These are phyloP conservation scores for Meganola albula DNA, from an alignment of 2,888 invertebrate species.

Conservation along the genomic window DNA sequence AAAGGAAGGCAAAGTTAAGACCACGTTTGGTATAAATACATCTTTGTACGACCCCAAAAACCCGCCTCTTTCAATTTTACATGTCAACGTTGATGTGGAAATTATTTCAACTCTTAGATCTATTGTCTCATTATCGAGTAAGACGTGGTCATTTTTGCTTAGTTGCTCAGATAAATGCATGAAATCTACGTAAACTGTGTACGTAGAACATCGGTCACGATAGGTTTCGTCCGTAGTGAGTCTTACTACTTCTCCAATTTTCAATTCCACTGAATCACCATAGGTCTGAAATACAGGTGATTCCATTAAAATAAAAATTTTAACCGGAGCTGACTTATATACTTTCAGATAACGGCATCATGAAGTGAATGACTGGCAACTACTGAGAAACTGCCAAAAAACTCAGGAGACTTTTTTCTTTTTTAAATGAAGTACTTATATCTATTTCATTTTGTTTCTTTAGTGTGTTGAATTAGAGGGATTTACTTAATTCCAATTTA, in stretches of 20 bases:
- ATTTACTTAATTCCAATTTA: too few relatives aligned
- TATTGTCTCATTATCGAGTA: conserved; percentile 84
- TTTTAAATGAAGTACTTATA: too few relatives aligned
- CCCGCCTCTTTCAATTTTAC: conserved; percentile 61
- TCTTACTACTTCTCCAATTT: conserved; percentile 60
- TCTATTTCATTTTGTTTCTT: too few relatives aligned
- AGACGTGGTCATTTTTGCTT: conserved; percentile 64
- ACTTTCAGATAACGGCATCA: too few relatives aligned
- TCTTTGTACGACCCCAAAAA: conserved; percentile 58
- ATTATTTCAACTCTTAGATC: conserved; percentile 81
- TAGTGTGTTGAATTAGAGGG: too few relatives aligned
- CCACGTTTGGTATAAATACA: conserved; percentile 60
- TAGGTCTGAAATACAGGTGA: conserved; percentile 57
- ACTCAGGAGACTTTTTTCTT: too few relatives aligned
- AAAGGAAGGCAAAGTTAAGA: conserved; percentile 57
- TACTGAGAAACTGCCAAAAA: too few relatives aligned
- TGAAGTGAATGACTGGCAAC: too few relatives aligned
- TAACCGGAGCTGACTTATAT: too few relatives aligned
- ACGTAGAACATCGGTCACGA: conserved; percentile 71
- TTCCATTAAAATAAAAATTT: too few relatives aligned
- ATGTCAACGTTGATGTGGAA: conserved; percentile 58
- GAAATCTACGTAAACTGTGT: conserved; percentile 76
- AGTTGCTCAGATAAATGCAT: conserved; percentile 68
- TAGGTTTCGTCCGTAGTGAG: conserved; percentile 77
- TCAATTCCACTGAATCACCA: conserved; percentile 53